Conservation (phyloP, 1,140 invertebrate species). For the Archivesica marissinica region DNA sequence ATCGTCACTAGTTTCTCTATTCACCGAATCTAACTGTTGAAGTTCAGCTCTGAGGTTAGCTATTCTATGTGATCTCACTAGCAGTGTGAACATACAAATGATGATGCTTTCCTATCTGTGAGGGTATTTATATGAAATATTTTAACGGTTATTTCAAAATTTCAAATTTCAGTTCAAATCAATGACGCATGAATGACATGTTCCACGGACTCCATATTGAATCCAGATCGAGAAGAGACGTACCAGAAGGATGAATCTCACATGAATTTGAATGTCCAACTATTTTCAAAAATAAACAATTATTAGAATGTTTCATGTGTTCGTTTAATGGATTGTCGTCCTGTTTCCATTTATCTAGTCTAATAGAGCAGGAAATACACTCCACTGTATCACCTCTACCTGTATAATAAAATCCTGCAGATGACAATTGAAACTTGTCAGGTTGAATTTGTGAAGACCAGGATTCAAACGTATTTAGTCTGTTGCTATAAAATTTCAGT, state of each 20-base stretch:
- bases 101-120: background rate
- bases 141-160: conserved; percentile 21
- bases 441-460: conserved; percentile 32
- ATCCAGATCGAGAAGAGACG: background rate
- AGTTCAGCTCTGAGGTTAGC: background rate
- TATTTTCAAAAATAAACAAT: conserved; percentile 34
- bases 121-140: background rate
- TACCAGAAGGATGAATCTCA: no score
- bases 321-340: conserved; percentile 26
- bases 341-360: conserved; percentile 23
- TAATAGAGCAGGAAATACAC: conserved; percentile 22
- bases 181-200: no score
- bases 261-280: conserved; percentile 36
- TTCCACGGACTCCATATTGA: conserved; percentile 12
- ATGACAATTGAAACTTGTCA: conserved; percentile 15
- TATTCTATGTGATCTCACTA: background rate
- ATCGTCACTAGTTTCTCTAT: background rate
- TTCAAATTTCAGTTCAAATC: background rate
- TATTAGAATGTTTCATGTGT: background rate
- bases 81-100: background rate
- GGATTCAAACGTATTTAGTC: conserved; percentile 26
- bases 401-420: conserved; percentile 48
- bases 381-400: conserved; percentile 23
- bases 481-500: conserved; percentile 29
- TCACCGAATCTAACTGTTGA: background rate